Base-by-base conservation (phyloP, 2,113 vertebrate species). In the Gavialis gangeticus region DNA sequence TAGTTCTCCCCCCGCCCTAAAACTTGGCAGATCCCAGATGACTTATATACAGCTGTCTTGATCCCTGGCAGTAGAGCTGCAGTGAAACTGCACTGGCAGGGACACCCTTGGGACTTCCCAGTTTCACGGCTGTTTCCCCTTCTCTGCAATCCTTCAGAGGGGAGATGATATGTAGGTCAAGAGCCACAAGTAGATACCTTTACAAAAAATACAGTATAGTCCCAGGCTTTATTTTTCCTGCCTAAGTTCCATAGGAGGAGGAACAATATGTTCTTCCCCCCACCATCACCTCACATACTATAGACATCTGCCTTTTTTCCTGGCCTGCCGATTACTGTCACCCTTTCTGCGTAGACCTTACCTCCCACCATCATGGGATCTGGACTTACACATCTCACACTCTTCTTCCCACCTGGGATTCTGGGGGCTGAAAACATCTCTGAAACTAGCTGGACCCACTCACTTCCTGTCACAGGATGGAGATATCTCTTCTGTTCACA, bases 381-480 rank as follows among this genome's bases (percentile, higher is more conserved):
- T 95, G 84, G 84, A 82, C 22, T 17, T 67, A 30, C 21, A 46
- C 34, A 30, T 37, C 24, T 34, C 34, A 14, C 22, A 1, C 85
- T 59, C 54, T n/a, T 55, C 64, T 97, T 97, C 92, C 95, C 95
- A 96, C 89, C 96, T 96, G 27, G 0, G 0, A 94, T 75, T 92
- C 94, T 95, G 89, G 94, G 94, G 94, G 95, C 91, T 87, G 96
- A 96, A 97, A 96, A 37, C 92, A 63, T 80, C 93, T 95, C 93
- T 94, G 90, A 96, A 96, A 92, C 80, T 0, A 1, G 10, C 92
- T 71, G 78, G 93, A 79, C 89, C 95, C 90, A 67, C 94, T 93
- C 93, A 87, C 91, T 97, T 97, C 96, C 95, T 90, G 93, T 94
- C 93, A 89, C 92, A 93, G 85, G 94, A 90, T 89, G 96, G 87